These are phyloP conservation scores for Bubalus kerabau DNA, from an alignment of 2,113 vertebrate genomes.

Conservation along the genomic window DNA sequence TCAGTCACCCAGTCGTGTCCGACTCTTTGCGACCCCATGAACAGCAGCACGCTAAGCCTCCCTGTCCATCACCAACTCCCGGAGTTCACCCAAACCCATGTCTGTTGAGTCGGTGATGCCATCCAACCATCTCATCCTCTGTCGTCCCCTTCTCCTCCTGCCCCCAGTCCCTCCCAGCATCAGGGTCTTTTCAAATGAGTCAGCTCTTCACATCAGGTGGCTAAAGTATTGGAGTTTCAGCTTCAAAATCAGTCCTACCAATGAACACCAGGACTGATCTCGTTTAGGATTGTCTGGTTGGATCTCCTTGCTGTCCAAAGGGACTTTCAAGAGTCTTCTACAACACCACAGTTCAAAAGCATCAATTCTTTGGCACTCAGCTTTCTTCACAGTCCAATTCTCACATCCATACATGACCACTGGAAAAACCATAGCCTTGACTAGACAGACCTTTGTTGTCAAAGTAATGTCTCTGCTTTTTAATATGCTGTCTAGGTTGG, in stretches of 20 bases:
- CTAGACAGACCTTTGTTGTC: not conserved
- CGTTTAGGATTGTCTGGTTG: not conserved
- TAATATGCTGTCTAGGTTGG: not conserved
- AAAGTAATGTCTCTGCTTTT: not conserved
- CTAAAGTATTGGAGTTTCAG: not conserved
- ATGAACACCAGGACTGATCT: not conserved
- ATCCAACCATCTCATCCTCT: not conserved
- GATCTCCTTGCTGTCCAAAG: not conserved
- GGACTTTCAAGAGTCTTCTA: not conserved
- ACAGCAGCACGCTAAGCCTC: not conserved
- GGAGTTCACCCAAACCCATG: not conserved
- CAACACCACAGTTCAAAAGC: not conserved
- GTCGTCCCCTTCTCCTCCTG: not conserved
- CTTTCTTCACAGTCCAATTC: not conserved
- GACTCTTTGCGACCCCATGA: not conserved
- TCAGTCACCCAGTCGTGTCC: accelerated
- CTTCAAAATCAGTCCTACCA: not conserved
- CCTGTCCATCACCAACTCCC: not conserved
- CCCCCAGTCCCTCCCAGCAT: not conserved
- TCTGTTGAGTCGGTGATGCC: not conserved
- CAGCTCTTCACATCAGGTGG: accelerated
- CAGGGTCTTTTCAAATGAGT: not conserved
- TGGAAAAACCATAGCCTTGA: not conserved
- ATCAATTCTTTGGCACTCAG: accelerated
- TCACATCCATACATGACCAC: not conserved